Conservation (phyloP, 2,888 invertebrate species). For the Hirtodrosophila confusa region DNA sequence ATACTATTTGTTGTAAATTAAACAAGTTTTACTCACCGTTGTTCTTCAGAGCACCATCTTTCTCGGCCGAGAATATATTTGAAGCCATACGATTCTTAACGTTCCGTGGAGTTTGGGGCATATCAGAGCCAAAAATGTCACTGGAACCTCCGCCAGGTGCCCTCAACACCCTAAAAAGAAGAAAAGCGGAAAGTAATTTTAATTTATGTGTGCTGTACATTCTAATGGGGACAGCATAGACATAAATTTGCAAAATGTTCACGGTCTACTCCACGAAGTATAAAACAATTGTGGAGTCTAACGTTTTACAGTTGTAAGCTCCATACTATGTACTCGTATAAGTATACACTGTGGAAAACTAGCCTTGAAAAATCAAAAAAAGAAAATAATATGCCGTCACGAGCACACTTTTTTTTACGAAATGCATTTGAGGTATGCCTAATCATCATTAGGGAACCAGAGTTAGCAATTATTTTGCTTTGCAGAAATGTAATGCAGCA, state of each 20-base stretch:
- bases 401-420: constrained; percentile 21
- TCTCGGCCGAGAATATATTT: constrained; percentile 84
- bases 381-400: constrained; percentile 10
- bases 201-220: constrained; percentile 1
- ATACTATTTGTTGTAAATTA: background rate
- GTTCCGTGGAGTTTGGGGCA: constrained; percentile 82
- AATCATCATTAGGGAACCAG: constrained; percentile 35
- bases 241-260: constrained; percentile 21
- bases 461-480: constrained; percentile 15
- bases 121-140: constrained; percentile 85
- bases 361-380: constrained; percentile 7
- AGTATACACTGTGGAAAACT: too few species aligned
- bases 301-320: too few species aligned
- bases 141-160: constrained; percentile 88
- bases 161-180: constrained; percentile 86
- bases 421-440: constrained; percentile 59
- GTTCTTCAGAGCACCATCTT: constrained; percentile 80
- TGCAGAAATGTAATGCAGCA: constrained; percentile 14
- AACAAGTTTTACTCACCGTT: constrained; percentile 76
- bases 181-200: constrained; percentile 1
- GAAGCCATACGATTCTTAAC: constrained; percentile 84
- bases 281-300: constrained; percentile 10
- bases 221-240: background rate
- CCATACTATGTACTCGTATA: too few species aligned
- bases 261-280: constrained; percentile 33